These are phyloP conservation scores for Nettapus auritus DNA, from an alignment of 2,113 vertebrate genomes.

Conservation along the genomic window DNA sequence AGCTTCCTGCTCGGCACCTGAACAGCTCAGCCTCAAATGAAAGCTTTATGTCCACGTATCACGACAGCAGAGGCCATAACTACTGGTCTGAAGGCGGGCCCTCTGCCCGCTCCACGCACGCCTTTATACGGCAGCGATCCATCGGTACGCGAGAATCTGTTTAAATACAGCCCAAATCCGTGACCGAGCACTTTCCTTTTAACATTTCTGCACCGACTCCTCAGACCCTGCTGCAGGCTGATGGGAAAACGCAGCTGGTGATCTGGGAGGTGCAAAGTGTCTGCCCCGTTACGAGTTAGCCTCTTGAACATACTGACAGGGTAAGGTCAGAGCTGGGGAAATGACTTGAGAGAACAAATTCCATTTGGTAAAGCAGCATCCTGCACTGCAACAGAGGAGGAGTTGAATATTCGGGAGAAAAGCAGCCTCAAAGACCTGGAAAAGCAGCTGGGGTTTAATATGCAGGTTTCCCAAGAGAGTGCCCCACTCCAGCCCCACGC, in stretches of 20 bases:
- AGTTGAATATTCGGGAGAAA: neutral
- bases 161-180: neutral
- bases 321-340: neutral
- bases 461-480: fast-evolving
- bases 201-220: neutral
- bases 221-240: fast-evolving
- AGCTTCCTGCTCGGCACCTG: neutral
- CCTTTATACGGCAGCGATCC: neutral
- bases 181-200: neutral
- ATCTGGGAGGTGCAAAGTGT: neutral
- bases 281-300: neutral
- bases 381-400: neutral
- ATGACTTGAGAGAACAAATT: neutral
- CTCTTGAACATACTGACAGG: neutral
- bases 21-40: neutral
- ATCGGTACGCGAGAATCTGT: neutral
- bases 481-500: neutral
- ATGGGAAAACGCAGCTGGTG: neutral
- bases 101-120: neutral
- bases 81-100: neutral
- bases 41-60: neutral
- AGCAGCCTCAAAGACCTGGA: neutral
- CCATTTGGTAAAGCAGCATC: neutral
- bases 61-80: neutral
- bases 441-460: neutral